Evolutionary conservation across 2,113 vertebrate species (phyloP), one percentile per base, ranked within the genome.

Genomic region (Anoura caudifer): DNA sequence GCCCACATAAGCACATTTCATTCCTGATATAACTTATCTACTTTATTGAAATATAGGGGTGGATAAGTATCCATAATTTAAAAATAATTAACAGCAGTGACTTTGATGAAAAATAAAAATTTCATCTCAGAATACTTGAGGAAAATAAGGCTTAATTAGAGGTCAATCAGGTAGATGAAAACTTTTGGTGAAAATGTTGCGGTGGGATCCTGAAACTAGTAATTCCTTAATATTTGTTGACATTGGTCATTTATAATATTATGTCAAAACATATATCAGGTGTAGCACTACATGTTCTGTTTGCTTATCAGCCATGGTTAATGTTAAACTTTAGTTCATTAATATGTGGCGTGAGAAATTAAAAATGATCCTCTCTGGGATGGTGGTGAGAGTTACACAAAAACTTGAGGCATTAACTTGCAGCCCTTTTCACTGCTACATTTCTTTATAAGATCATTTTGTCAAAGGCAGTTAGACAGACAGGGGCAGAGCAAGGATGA

Each of bases 51-150:
- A 63, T 75, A 38, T 19, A 83, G 45, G 36, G 33, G 52, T n/a
- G 87, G 69, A 89, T 0, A 75, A 80, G 26, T 31, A 79, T 2
- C 19, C 14, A 36, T 33, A 70, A 47, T 41, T 76, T 84, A 43
- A 24, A 77, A 59, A 50, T 38, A 67, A 38, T 28, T 93, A 41
- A 81, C 69, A 82, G 56, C 22, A 54, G 41, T 45, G 41, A 65
- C 91, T 96, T 96, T 92, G 14, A 92, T 65, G 9, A 90, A 90
- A 91, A 89, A 20, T 13, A 69, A 85, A 81, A 67, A 26, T 87
- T 67, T 73, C 50, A 79, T 72, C 36, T 88, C 61, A 85, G 56
- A 19, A 72, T 47, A 45, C 20, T 87, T 67, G 7, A 83, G 41
- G 76, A 85, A 56, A 94, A 81, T 28, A 16, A 82, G 45, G 2